Evolutionary conservation across 1,140 invertebrate species (phyloP).

Genomic region (Pectinophora gossypiella): DNA sequence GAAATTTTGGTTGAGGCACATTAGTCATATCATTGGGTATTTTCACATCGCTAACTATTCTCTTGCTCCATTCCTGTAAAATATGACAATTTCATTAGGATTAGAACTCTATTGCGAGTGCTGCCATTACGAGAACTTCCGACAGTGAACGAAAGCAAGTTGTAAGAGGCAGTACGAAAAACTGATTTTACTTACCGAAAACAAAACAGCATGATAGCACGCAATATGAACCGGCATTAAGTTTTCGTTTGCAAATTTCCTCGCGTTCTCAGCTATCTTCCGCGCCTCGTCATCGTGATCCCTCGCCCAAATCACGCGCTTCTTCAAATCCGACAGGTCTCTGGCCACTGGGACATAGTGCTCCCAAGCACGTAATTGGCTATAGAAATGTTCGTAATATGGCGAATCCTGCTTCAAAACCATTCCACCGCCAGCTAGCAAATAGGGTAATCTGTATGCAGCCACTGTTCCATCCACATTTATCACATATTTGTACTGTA

Average conservation of each 20-base stretch:
- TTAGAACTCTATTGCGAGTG: too few species aligned
- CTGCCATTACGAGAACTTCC: too few species aligned
- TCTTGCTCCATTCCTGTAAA: slow-evolving; percentile 83
- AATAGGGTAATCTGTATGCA: slow-evolving; percentile 94
- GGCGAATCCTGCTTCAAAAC: slow-evolving; percentile 95
- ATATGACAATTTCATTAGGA: slow-evolving; percentile 1
- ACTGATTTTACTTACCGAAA: slow-evolving; percentile 76
- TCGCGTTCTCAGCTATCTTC: slow-evolving; percentile 83
- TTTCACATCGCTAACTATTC: slow-evolving; percentile 77
- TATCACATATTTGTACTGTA: slow-evolving; percentile 96
- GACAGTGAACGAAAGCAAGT: too few species aligned
- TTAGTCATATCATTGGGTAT: slow-evolving; percentile 85
- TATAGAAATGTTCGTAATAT: slow-evolving; percentile 97
- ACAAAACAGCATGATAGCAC: slow-evolving; percentile 91
- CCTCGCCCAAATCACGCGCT: slow-evolving; percentile 88
- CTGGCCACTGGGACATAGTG: slow-evolving; percentile 91
- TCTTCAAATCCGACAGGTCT: slow-evolving; percentile 88
- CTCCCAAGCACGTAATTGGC: slow-evolving; percentile 81
- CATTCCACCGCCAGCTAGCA: slow-evolving; percentile 89
- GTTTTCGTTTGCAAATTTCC: slow-evolving; percentile 85
- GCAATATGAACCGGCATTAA: slow-evolving; percentile 91
- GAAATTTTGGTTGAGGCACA: slow-evolving; percentile 78
- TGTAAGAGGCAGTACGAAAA: background rate
- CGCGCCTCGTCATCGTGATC: slow-evolving; percentile 84
- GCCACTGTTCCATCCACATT: slow-evolving; percentile 97